Conservation (phyloP, 2,888 invertebrate genomes). For the Zygaena filipendulae region DNA sequence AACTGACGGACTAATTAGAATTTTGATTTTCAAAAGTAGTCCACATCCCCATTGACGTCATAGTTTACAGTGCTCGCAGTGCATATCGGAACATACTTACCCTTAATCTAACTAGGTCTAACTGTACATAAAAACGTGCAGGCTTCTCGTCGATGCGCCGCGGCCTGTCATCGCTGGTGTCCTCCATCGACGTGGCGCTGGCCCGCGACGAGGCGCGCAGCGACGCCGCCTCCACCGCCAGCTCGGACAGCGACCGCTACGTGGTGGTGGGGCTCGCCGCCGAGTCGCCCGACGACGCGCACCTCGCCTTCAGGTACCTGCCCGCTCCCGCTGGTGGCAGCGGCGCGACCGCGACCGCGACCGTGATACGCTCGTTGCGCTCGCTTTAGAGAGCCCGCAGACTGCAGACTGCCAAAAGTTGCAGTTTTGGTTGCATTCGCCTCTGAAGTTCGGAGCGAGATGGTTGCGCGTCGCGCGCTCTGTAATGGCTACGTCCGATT, state of each 20-base stretch:
- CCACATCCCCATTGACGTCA: too few species aligned
- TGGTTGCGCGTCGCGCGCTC: too few species aligned
- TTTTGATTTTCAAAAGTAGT: too few species aligned
- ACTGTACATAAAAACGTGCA: too few species aligned
- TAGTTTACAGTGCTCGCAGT: too few species aligned
- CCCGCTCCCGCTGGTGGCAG: not conserved
- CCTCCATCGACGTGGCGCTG: slow-evolving; percentile 84
- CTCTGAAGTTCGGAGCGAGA: not conserved
- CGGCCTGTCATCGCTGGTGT: slow-evolving; percentile 84
- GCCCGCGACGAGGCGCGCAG: slow-evolving; percentile 81
- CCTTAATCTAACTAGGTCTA: too few species aligned
- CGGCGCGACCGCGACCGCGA: not conserved
- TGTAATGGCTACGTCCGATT: too few species aligned
- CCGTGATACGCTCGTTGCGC: not conserved
- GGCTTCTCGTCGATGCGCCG: slow-evolving; percentile 84
- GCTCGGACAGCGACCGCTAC: slow-evolving; percentile 89
- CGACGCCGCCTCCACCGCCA: slow-evolving; percentile 78
- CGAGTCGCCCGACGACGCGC: slow-evolving; percentile 73
- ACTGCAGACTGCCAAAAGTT: too few species aligned
- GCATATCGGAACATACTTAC: too few species aligned
- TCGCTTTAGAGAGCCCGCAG: not conserved
- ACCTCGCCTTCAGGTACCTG: slow-evolving; percentile 74
- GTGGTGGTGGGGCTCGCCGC: slow-evolving; percentile 78
- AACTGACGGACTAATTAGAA: too few species aligned
- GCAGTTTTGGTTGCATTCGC: not conserved